Evolutionary conservation across 2,888 invertebrate species (phyloP).

Genomic region (Ophion obscuratus): DNA sequence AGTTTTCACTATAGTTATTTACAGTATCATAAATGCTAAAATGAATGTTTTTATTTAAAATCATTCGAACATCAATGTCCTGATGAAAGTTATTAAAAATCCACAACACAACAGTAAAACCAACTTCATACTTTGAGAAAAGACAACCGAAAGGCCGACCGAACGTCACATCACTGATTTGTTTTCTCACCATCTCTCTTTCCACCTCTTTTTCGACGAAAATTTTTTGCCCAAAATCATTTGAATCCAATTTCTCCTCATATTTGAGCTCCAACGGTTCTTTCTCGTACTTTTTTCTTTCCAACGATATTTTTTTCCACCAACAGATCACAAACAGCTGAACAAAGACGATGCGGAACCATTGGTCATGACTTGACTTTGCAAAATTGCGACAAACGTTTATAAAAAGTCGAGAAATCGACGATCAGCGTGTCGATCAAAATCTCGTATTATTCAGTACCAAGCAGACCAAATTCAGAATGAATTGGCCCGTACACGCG

Average conservation of each 20-base stretch:
- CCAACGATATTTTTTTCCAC: neutral
- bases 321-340: neutral
- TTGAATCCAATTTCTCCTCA: neutral
- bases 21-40: neutral
- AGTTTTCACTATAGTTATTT: neutral
- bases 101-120: no score
- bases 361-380: neutral
- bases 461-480: neutral
- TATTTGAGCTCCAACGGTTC: neutral
- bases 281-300: neutral
- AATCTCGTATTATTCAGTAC: neutral
- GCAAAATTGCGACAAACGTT: neutral
- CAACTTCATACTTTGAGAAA: no score
- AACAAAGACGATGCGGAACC: neutral
- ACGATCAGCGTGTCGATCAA: neutral
- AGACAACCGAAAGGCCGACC: no score
- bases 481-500: slow-evolving; percentile 7
- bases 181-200: no score
- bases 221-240: no score
- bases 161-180: no score
- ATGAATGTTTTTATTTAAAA: neutral
- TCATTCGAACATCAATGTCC: no score
- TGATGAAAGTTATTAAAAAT: no score
- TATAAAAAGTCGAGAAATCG: neutral
- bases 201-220: no score